A percentile compares a stretch with the other conserved stretches of the same genome.
Evolutionary conservation across 1,140 invertebrate genomes (phyloP).

Genomic region (Battus philenor): DNA sequence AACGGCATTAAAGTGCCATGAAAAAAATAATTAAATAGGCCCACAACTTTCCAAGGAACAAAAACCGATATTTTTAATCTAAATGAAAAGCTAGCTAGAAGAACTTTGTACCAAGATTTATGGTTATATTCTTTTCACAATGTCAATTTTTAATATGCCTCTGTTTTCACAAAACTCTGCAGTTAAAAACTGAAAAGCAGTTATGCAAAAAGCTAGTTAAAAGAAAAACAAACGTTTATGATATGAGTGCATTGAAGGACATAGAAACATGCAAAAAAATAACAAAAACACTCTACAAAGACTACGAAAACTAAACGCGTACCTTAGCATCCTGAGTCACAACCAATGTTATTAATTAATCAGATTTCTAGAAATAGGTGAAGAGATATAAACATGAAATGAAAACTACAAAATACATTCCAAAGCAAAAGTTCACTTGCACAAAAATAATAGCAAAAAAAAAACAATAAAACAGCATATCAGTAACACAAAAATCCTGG

Average conservation of each 20-base stretch:
- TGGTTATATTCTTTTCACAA: constrained; percentile 26
- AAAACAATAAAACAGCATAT: constrained; percentile 51
- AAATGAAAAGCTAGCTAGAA: constrained; percentile 52
- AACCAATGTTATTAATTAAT: constrained; percentile 1
- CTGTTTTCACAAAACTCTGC: constrained; percentile 51
- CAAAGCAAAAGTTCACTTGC: constrained; percentile 22
- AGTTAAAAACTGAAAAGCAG: constrained; percentile 51
- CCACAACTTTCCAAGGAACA: constrained; percentile 48
- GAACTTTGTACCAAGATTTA: constrained; percentile 64
- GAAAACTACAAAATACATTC: constrained; percentile 18
- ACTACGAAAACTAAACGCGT: constrained; percentile 19
- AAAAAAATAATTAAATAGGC: too few relatives aligned
- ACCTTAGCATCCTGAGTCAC: constrained; percentile 19
- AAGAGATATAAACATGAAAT: background rate
- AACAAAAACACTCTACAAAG: constrained; percentile 29
- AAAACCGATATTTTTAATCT: constrained; percentile 44
- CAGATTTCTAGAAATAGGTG: background rate
- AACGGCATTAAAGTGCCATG: too few relatives aligned
- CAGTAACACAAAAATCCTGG: constrained; percentile 59
- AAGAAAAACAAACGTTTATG: constrained; percentile 48
- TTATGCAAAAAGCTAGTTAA: constrained; percentile 50
- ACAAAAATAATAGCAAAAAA: constrained; percentile 26
- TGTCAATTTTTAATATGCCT: constrained; percentile 19
- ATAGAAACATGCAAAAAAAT: constrained; percentile 53
- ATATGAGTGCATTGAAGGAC: constrained; percentile 69